A percentile compares a stretch with the other conserved stretches of the same genome.
Conservation (phyloP, 2,888 invertebrate genomes). For the Phortica okadai region DNA sequence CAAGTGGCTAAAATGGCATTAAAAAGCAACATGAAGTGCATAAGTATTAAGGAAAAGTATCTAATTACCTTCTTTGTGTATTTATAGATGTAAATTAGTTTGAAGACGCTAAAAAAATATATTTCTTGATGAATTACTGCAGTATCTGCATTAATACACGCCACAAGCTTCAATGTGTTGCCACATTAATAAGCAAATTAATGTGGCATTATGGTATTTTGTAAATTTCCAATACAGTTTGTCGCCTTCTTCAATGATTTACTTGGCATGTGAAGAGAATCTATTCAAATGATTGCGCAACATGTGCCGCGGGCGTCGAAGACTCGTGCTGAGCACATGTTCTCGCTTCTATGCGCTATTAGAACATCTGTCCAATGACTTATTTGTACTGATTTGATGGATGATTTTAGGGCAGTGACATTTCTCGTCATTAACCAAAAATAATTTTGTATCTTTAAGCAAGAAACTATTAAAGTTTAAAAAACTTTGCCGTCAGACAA, state of each 20-base stretch:
- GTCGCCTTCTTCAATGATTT: not conserved
- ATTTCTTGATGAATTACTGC: too few relatives aligned
- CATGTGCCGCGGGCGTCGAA: not conserved
- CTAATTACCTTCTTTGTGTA: too few relatives aligned
- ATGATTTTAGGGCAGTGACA: too few relatives aligned
- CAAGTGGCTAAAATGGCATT: too few relatives aligned
- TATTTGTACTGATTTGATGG: too few relatives aligned
- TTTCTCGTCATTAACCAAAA: too few relatives aligned
- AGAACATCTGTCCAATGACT: not conserved
- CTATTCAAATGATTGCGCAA: not conserved
- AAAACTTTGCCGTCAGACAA: not conserved
- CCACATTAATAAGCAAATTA: not conserved
- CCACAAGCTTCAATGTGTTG: too few relatives aligned
- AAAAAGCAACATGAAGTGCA: too few relatives aligned
- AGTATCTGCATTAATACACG: too few relatives aligned
- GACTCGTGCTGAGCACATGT: not conserved
- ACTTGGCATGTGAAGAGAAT: not conserved
- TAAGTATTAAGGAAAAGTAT: too few relatives aligned
- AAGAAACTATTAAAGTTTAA: not conserved
- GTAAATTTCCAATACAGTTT: not conserved
- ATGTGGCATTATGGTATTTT: not conserved
- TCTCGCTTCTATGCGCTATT: not conserved
- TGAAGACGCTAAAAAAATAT: too few relatives aligned
- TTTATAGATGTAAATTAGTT: too few relatives aligned
- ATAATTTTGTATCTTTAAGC: not conserved